Conservation (phyloP, 2,113 vertebrate species). For the Melierax canorus region DNA sequence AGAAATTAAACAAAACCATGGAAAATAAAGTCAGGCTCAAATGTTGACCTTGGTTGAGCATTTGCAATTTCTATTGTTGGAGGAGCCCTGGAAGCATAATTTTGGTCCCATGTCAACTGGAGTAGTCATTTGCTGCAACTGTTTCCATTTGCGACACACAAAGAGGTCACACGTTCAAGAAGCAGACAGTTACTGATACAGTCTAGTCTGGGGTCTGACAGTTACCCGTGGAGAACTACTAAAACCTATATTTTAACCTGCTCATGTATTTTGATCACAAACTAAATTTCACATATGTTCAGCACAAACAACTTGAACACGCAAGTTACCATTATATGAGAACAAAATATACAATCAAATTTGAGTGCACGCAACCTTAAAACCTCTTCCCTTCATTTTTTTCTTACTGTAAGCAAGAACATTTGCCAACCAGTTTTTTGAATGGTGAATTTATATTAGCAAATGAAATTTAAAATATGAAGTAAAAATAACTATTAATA, state of each 20-base stretch:
- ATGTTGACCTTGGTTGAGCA: background rate
- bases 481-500: background rate
- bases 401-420: background rate
- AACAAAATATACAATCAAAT: background rate
- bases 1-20: background rate
- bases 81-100: background rate
- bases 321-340: background rate
- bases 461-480: background rate
- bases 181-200: background rate
- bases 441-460: background rate
- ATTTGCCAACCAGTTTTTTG: background rate
- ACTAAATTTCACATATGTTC: background rate
- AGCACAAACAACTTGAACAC: background rate
- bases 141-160: background rate
- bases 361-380: background rate
- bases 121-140: background rate
- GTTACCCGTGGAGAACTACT: background rate
- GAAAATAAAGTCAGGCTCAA: background rate
- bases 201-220: no score
- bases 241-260: background rate
- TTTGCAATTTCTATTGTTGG: background rate
- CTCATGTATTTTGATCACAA: background rate
- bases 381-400: background rate
- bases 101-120: background rate
- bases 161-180: background rate